phyloP scores from a whole-genome alignment of 2,797 vertebrate genomes.

The Tenualosa ilisha region DNA sequence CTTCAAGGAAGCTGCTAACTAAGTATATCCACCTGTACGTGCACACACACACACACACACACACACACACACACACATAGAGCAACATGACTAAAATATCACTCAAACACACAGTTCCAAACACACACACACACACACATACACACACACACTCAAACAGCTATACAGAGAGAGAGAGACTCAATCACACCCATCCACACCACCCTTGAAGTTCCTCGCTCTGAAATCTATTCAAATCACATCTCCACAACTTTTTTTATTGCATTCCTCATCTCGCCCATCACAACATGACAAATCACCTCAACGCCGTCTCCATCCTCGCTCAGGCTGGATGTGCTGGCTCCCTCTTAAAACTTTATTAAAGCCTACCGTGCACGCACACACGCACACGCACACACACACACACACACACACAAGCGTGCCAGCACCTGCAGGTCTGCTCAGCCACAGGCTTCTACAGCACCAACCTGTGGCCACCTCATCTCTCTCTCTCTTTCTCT shows the following conservation, averaged over 20 bases:
- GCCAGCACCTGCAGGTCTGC: neutral
- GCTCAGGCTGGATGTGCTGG: conserved; percentile 2
- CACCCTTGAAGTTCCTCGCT: conserved; percentile 72
- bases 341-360: conserved; percentile 43
- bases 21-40: conserved; percentile 49
- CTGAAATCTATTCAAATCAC: conserved; percentile 84
- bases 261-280: conserved; percentile 79
- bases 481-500: neutral
- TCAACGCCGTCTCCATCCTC: conserved; percentile 47
- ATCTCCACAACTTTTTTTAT: conserved; percentile 81
- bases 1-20: conserved; percentile 76
- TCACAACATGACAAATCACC: conserved; percentile 84
- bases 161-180: neutral
- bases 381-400: conserved; percentile 28
- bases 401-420: conserved; percentile 39
- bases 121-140: conserved; percentile 6
- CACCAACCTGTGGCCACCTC: conserved; percentile 3
- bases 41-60: neutral
- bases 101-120: neutral
- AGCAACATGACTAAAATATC: neutral
- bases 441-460: conserved; percentile 12
- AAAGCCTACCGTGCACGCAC: conserved; percentile 4
- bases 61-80: neutral
- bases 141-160: conserved; percentile 4
- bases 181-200: conserved; percentile 3